Evolutionary conservation across 1,140 invertebrate genomes (phyloP).

Genomic region (Eueides isabella): DNA sequence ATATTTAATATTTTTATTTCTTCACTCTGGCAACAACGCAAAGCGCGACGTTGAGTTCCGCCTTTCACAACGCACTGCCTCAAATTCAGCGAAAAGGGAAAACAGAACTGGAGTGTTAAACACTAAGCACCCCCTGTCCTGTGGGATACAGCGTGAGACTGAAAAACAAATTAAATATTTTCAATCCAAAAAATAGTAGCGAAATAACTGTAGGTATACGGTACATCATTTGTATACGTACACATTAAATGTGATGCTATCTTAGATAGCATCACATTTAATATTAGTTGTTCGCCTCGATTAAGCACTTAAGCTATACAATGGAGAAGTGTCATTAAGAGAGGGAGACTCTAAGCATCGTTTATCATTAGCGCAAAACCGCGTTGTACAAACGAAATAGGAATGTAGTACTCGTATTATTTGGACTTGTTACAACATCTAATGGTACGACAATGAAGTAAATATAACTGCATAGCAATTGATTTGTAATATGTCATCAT

Average conservation of each 20-base stretch:
- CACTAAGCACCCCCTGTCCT: no score
- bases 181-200: neutral
- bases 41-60: no score
- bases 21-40: no score
- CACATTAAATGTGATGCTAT: neutral
- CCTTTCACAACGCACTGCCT: no score
- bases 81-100: no score
- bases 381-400: slow-evolving; percentile 29
- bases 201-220: neutral
- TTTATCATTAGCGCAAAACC: slow-evolving; percentile 26
- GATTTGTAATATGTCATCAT: neutral
- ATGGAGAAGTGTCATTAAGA: slow-evolving; percentile 23
- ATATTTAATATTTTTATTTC: no score
- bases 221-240: neutral
- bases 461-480: neutral
- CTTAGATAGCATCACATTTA: no score
- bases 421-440: neutral
- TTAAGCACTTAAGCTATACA: slow-evolving; percentile 18
- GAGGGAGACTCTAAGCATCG: slow-evolving; percentile 17
- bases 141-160: no score
- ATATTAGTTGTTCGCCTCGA: slow-evolving; percentile 17
- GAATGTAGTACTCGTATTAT: slow-evolving; percentile 37
- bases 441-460: neutral
- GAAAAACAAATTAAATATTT: no score
- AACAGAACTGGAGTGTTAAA: no score